Evolutionary conservation across 1,140 invertebrate species (phyloP), one percentile per base, ranked within the genome.

Genomic region (Drosophila takahashii): DNA sequence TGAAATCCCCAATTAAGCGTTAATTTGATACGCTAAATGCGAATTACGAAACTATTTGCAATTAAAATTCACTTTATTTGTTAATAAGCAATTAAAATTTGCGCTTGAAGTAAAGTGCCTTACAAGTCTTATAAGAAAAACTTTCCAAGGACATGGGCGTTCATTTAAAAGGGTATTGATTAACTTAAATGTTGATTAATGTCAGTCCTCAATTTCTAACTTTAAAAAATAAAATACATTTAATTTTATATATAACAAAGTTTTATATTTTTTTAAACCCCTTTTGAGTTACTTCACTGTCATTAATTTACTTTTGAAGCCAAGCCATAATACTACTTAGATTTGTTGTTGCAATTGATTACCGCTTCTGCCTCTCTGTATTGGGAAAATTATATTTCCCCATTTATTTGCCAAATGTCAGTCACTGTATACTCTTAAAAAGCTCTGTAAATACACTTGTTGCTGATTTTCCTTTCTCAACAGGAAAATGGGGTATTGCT

Each of bases 21-120:
- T 70, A 39, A 70, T 70, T 57, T 32, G 34, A 8, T 1, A 3
- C 32, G 41, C 62, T 9, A 32, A 47, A 47, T 47, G 60, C 13
- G 61, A 64, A 48, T 39, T 65, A n/a, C n/a, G n/a, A n/a, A n/a
- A n/a, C n/a, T n/a, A 32, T 51, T 51, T 47, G 32, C 34, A n/a
- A 54, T 47, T 9, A 36, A 64, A 73, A 44, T 54, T 15, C 36
- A 18, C 11, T 36, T 42, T 39, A 64, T 52, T 64, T 56, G 26
- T 52, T 37, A 47, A 32, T 56, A 39, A 8, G 16, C 54, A 59
- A 64, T 69, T 72, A 44, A 44, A 67, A 50, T 61, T 22, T 37
- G 36, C 26, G 45, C 45, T 67, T 34, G 27, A 41, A 50, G 34
- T 42, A 37, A 73, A 79, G 51, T 79, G 53, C 60, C 22, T 9